phyloP scores from a whole-genome alignment of 2,888 invertebrate genomes.

The Agonopterix heracliana region DNA sequence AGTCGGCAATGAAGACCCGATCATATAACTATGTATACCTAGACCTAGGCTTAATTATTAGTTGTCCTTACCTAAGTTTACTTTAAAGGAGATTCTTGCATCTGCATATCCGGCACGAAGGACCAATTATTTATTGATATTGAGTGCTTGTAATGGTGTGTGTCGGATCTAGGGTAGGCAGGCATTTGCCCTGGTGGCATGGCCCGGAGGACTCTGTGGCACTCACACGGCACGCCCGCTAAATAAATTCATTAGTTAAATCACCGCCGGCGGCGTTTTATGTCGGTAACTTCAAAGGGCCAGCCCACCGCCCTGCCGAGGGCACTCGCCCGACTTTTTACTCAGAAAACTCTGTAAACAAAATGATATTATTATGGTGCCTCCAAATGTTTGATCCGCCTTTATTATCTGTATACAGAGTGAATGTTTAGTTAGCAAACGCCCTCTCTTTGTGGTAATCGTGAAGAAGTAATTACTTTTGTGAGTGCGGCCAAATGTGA shows the following conservation, averaged over 20 bases:
- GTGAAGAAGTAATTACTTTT: conserved; percentile 47
- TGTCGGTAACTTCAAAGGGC: conserved; percentile 73
- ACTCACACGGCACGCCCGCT: conserved; percentile 51
- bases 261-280: conserved; percentile 75
- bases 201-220: conserved; percentile 16
- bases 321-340: conserved; percentile 70
- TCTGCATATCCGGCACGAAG: no score
- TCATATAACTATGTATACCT: no score
- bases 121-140: no score
- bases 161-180: no score
- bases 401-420: conserved; percentile 70
- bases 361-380: conserved; percentile 61
- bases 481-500: conserved; percentile 33
- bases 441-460: conserved; percentile 56
- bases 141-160: no score
- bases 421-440: conserved; percentile 61
- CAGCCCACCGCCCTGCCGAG: conserved; percentile 48
- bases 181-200: background rate
- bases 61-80: no score
- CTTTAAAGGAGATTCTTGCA: no score
- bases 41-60: no score
- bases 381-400: conserved; percentile 73
- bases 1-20: background rate
- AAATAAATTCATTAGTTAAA: conserved; percentile 78
- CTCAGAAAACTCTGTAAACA: conserved; percentile 75